These are phyloP conservation scores for Hirudinaria manillensis DNA, from an alignment of 2,888 invertebrate species.

Conservation along the genomic window DNA sequence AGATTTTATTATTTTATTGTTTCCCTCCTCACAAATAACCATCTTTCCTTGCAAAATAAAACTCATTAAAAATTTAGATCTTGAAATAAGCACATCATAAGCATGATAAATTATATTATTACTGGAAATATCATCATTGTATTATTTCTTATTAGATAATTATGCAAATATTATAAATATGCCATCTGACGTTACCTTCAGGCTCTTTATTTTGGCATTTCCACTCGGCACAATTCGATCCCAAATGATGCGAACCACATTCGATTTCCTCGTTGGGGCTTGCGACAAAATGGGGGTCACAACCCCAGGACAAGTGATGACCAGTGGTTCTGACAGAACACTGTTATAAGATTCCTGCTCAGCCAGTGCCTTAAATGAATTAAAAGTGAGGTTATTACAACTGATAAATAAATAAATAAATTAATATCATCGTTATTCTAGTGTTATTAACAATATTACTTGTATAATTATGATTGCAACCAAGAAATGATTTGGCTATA, in stretches of 20 bases:
- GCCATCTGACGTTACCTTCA: conserved; percentile 3
- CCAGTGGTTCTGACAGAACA: conserved; percentile 2
- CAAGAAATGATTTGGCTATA: too few relatives aligned
- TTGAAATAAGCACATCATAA: too few relatives aligned
- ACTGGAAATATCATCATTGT: too few relatives aligned
- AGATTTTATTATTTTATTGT: neutral
- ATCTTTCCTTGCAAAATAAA: neutral
- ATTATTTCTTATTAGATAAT: neutral
- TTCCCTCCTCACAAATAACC: conserved; percentile 12
- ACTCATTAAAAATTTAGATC: neutral
- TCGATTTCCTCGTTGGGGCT: neutral
- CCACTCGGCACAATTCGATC: neutral
- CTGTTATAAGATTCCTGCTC: neutral
- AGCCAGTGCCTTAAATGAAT: neutral
- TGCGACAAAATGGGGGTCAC: neutral
- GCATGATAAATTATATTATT: too few relatives aligned
- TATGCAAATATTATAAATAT: neutral
- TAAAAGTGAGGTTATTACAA: neutral
- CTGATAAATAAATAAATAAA: neutral
- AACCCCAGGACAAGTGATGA: conserved; percentile 2
- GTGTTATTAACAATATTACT: too few relatives aligned
- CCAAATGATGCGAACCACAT: neutral
- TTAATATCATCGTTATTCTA: too few relatives aligned
- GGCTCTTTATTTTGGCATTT: conserved; percentile 14
- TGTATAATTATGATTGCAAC: too few relatives aligned